Evolutionary conservation across 2,888 invertebrate species (phyloP).

Genomic region (Harmothoe impar): DNA sequence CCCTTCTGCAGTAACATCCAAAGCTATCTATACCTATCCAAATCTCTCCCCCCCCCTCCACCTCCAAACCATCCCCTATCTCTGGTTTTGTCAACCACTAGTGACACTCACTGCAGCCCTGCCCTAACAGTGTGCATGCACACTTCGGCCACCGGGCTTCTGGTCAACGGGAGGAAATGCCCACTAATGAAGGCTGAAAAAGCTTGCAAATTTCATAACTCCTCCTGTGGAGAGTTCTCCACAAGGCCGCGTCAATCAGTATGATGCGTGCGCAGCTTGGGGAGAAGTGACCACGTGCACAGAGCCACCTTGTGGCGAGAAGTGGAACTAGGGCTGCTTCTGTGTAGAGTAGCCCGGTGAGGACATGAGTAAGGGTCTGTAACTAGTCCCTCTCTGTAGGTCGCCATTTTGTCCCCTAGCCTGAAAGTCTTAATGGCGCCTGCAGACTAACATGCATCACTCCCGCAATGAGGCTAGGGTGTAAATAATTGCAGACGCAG

Average conservation of each 20-base stretch:
- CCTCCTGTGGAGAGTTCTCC: background rate
- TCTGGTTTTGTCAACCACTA: background rate
- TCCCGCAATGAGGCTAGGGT: too few relatives aligned
- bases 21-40: too few relatives aligned
- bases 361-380: background rate
- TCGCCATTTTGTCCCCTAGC: background rate
- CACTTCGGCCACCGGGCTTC: background rate
- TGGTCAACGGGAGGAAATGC: background rate
- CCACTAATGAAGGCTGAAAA: conserved; percentile 53
- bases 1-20: background rate
- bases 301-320: background rate
- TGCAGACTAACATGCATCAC: too few relatives aligned
- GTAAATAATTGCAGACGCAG: too few relatives aligned
- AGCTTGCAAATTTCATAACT: conserved; percentile 44
- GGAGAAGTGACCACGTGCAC: background rate
- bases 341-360: background rate
- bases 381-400: background rate
- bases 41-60: background rate
- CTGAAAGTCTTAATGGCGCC: background rate
- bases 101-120: background rate
- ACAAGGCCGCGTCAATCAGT: conserved; percentile 25
- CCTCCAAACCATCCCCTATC: background rate
- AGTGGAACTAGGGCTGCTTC: too few relatives aligned
- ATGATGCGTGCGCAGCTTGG: background rate
- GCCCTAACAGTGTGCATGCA: background rate